Evolutionary conservation across 2,797 vertebrate genomes (phyloP), one percentile per base, ranked within the genome.

Genomic region (Clarias platycephalus): DNA sequence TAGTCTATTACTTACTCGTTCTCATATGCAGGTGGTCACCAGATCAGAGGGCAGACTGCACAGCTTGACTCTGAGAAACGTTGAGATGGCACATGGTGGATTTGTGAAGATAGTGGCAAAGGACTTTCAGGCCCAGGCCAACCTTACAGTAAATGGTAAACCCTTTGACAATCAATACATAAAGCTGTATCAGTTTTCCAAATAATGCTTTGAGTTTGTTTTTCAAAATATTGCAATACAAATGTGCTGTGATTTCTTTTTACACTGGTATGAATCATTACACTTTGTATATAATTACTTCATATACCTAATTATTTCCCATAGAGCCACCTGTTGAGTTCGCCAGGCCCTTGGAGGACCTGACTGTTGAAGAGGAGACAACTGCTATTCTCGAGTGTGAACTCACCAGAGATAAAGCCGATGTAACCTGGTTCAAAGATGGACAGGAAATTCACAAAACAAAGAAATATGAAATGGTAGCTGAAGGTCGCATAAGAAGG

Each of bases 361-460:
- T 98, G 93, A 98, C 96, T 8, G 98, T 99, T 90, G 98, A 99
- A 93, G 98, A 99, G 86, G 98, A 98, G 88, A 95, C 97, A 85
- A 97, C 95, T 22, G 96, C 95, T 60, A 91, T 95, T 3, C 91
- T 99, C 75, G 98, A 99, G 89, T 99, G 98, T 91, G 97, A 99
- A 93, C 94, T 99, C 26, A 98, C 97, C 91, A 95, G 96, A 90
- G 98, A 97, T 88, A 97, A 95, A 3, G 98, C 96, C 8, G 96
- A 97, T 66, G 97, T 99, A 26, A 95, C 90, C 81, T 99, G 98
- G 98, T 97, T 97, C 92, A 95, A 94, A 91, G 97, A 98, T 2
- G 97, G 97, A 62, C 95, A 97, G 91, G 96, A 99, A 93, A 94
- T 99, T 90, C 96, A 96, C 85, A 99, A 98, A 94, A 96, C 94